These are phyloP conservation scores for Phyllotreta cruciferae DNA, from an alignment of 2,888 invertebrate species.

Conservation along the genomic window DNA sequence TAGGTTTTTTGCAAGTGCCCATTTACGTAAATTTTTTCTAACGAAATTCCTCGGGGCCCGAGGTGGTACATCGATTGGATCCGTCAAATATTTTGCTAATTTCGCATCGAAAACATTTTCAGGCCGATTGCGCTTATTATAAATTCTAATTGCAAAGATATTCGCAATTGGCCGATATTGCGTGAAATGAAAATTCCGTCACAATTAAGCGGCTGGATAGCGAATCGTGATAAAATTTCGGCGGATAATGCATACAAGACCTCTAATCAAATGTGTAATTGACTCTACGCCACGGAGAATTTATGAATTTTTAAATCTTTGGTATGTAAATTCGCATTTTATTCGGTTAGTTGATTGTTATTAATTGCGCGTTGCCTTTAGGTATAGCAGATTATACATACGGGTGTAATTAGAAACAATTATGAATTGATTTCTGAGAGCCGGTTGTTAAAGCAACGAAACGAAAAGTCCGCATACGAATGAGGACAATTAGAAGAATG, in stretches of 20 bases:
- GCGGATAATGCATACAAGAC: slow-evolving; percentile 8
- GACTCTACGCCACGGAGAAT: background rate
- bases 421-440: too few species aligned
- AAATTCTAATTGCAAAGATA: slow-evolving; percentile 26
- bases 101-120: slow-evolving; percentile 33
- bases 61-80: slow-evolving; percentile 9
- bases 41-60: slow-evolving; percentile 11
- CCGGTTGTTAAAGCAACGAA: too few species aligned
- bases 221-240: slow-evolving; percentile 24
- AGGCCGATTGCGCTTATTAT: slow-evolving; percentile 32
- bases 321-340: slow-evolving; percentile 13
- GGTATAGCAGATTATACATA: too few species aligned
- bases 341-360: too few species aligned
- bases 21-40: slow-evolving; percentile 27
- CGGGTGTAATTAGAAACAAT: too few species aligned
- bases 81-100: slow-evolving; percentile 37
- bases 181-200: slow-evolving; percentile 28
- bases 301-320: slow-evolving; percentile 18
- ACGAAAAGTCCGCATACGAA: too few species aligned
- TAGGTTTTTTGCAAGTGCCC: slow-evolving; percentile 16
- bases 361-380: too few species aligned
- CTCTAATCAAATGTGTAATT: slow-evolving; percentile 23
- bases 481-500: too few species aligned
- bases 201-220: slow-evolving; percentile 17
- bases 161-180: slow-evolving; percentile 29